Evolutionary conservation across 2,113 vertebrate species (phyloP), one percentile per base, ranked within the genome.

Genomic region (Mastomys natalensis): DNA sequence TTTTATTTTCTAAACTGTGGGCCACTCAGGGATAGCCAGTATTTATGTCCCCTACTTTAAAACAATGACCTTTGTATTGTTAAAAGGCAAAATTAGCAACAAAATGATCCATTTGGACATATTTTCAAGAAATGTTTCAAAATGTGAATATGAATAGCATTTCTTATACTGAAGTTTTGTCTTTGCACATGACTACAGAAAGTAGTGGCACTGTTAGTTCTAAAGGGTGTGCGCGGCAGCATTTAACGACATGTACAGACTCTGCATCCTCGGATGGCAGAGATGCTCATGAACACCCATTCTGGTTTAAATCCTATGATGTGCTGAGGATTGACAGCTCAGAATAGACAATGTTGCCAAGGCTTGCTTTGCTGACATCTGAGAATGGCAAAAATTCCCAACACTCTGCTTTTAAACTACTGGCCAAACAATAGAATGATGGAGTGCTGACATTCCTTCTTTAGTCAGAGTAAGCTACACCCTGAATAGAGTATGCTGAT

Each of bases 341-440:
- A 84, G 62, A 87, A 58, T 86, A 78, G 51, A 87, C 26, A 84
- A 37, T 84, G 34, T 64, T 84, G 73, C 62, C 43, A 84, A 60
- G 26, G 89, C 22, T 97, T 97, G 98, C 98, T 99, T 43, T 98
- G 99, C 98, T 99, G 98, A 99, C 96, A 73, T 96, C 97, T 95
- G 94, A 90, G 97, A 98, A 98, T 95, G 97, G 98, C 88, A 95
- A 95, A 98, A 98, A 93, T 95, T 72, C 5, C 4, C 86, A 34
- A 37, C 90, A 98, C 96, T 96, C 77, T 93, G 95, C 98, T 97
- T 97, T 95, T 96, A 98, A 98, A 98, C 98, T 98, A 97, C 93
- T 97, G 95, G 90, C 80, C 96, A 96, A 96, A 97, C 93, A 98
- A 96, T 89, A 97, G 96, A 96, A 98, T 96, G 97, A 98, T 98